A percentile compares a stretch with the other conserved stretches of the same genome.
Conservation (phyloP, 2,113 vertebrate species). For the Diadophis punctatus region DNA sequence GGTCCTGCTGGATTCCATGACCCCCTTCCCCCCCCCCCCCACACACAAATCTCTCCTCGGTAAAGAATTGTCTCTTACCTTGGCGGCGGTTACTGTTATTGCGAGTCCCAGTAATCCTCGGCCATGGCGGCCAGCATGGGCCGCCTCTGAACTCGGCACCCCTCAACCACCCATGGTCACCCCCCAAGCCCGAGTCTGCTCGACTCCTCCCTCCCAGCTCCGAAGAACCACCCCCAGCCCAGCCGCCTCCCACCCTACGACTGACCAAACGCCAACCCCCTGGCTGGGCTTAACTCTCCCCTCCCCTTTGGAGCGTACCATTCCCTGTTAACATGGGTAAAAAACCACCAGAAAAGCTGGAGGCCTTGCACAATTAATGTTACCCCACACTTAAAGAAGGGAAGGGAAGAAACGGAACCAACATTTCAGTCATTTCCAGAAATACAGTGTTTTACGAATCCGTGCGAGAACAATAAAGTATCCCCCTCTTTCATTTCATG, state of each 20-base stretch:
- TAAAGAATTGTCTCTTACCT: neutral
- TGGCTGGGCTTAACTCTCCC: slow-evolving; percentile 5
- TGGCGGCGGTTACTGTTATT: neutral
- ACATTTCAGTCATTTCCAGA: neutral
- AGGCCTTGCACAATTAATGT: neutral
- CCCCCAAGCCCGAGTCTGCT: neutral
- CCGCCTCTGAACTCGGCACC: slow-evolving; percentile 19
- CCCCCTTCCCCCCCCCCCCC: neutral
- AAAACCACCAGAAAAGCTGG: neutral
- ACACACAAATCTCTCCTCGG: neutral
- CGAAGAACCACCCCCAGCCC: neutral
- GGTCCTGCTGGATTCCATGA: neutral
- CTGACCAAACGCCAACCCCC: slow-evolving; percentile 18
- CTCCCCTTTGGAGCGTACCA: slow-evolving; percentile 14
- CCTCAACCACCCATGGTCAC: slow-evolving; percentile 31
- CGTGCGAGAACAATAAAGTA: neutral
- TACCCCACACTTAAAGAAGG: neutral
- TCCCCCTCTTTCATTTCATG: neutral
- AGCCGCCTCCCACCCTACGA: slow-evolving; percentile 33
- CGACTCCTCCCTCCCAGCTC: slow-evolving; percentile 8
- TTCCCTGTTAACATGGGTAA: neutral
- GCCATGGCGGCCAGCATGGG: slow-evolving; percentile 31
- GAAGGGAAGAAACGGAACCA: too few species aligned
- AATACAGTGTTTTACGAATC: neutral
- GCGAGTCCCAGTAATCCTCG: slow-evolving; percentile 35